Evolutionary conservation across 2,888 invertebrate genomes (phyloP).

Genomic region (Microctonus hyperodae): DNA sequence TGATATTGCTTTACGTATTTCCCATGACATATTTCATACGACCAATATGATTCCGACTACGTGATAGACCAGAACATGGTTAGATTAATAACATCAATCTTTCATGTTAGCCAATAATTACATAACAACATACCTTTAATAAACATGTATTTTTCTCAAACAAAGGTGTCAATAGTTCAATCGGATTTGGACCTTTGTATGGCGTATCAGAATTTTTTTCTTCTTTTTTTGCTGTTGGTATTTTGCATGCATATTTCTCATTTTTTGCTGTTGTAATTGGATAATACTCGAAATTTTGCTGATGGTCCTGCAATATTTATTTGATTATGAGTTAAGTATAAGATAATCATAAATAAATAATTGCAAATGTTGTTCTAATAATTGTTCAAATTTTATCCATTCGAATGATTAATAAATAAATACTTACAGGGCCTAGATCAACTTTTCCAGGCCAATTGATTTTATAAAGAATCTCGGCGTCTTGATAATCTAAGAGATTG

Average conservation of each 20-base stretch:
- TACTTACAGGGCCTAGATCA: conserved; percentile 60
- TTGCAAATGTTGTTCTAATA: neutral
- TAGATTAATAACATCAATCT: neutral
- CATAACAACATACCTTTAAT: conserved; percentile 67
- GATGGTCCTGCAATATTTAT: conserved; percentile 48
- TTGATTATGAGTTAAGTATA: conserved; percentile 29
- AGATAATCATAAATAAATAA: neutral
- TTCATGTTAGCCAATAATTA: neutral
- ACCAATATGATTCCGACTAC: conserved; percentile 91
- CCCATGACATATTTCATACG: conserved; percentile 96
- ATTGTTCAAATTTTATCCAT: neutral
- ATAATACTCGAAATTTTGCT: conserved; percentile 67
- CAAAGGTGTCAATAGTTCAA: conserved; percentile 78
- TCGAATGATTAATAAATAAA: neutral
- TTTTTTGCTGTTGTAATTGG: conserved; percentile 77
- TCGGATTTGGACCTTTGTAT: conserved; percentile 78
- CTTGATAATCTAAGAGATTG: conserved; percentile 82
- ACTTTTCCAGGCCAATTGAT: conserved; percentile 77
- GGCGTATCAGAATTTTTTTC: conserved; percentile 67
- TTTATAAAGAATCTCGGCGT: conserved; percentile 76
- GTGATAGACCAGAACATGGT: conserved; percentile 5
- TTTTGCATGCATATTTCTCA: conserved; percentile 83
- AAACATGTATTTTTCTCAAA: conserved; percentile 84
- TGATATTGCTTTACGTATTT: conserved; percentile 92
- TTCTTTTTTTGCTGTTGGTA: conserved; percentile 73